These are phyloP conservation scores for Meloidogyne floridensis DNA, from an alignment of 1,140 invertebrate species.

Conservation along the genomic window DNA sequence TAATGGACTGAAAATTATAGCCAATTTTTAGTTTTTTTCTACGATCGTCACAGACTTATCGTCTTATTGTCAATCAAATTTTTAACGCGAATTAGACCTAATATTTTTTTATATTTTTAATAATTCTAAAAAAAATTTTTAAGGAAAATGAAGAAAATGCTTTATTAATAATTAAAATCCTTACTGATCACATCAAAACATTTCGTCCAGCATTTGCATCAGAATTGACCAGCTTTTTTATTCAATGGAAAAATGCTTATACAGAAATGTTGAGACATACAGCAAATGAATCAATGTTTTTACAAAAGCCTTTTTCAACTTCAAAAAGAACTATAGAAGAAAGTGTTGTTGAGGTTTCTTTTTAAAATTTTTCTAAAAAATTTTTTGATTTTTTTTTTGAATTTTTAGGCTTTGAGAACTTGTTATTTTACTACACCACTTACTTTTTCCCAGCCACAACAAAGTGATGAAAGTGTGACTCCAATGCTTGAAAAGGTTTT, in stretches of 20 bases:
- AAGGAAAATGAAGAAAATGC: conserved; percentile 52
- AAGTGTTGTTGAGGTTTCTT: conserved; percentile 31
- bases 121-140: not conserved
- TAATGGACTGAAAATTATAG: no score
- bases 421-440: conserved; percentile 27
- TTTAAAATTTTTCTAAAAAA: conserved; percentile 16
- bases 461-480: conserved; percentile 4
- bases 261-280: conserved; percentile 36
- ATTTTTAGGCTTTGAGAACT: conserved; percentile 13
- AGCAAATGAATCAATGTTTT: conserved; percentile 40
- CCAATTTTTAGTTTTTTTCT: no score
- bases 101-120: no score
- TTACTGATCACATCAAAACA: conserved; percentile 46
- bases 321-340: conserved; percentile 36
- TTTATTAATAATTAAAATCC: conserved; percentile 46
- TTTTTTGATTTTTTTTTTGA: not conserved
- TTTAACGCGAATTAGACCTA: no score
- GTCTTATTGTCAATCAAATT: no score
- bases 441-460: conserved; percentile 8
- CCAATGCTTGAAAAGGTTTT: conserved; percentile 1
- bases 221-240: conserved; percentile 40
- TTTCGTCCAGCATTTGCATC: conserved; percentile 39
- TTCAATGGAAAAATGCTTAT: conserved; percentile 42
- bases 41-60: no score
- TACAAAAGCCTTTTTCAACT: conserved; percentile 24